A percentile compares a stretch with the other conserved stretches of the same genome.
phyloP scores from a whole-genome alignment of 1,140 invertebrate genomes.

The Theocolax elegans region DNA sequence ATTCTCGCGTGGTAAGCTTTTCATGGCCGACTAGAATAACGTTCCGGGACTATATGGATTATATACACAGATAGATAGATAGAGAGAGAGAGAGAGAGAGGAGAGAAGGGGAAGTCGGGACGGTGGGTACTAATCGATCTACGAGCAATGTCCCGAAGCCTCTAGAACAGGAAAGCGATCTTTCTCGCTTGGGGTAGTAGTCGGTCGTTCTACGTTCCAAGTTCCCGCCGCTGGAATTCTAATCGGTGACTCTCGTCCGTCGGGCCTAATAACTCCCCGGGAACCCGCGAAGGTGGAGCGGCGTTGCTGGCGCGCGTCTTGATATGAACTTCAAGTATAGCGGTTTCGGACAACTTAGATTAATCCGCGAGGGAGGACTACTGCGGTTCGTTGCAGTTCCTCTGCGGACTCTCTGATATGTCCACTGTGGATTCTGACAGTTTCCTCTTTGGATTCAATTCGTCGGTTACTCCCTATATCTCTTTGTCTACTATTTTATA shows the following conservation, averaged over 20 bases:
- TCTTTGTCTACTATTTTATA: too few species aligned
- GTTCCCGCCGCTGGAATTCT: slow-evolving; percentile 46
- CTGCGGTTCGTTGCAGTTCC: not conserved
- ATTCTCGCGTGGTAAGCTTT: slow-evolving; percentile 24
- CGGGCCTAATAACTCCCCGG: slow-evolving; percentile 38
- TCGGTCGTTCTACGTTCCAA: not conserved
- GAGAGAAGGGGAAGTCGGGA: too few species aligned
- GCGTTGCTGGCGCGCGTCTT: slow-evolving; percentile 35
- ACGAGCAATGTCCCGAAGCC: too few species aligned
- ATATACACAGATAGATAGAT: too few species aligned
- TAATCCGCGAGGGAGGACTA: slow-evolving; percentile 35
- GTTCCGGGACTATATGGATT: too few species aligned
- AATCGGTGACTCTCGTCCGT: slow-evolving; percentile 44
- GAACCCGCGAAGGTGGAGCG: not conserved
- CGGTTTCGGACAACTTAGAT: slow-evolving; percentile 47
- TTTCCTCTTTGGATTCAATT: too few species aligned
- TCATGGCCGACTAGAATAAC: not conserved
- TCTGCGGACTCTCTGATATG: not conserved
- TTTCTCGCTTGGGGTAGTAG: too few species aligned
- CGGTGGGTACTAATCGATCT: too few species aligned
- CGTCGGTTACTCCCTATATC: too few species aligned
- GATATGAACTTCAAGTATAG: slow-evolving; percentile 41
- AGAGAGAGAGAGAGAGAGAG: too few species aligned
- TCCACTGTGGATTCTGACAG: too few species aligned
- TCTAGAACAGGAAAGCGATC: too few species aligned